Evolutionary conservation across 2,113 vertebrate genomes (phyloP).

Genomic region (Phylloscopus trochiloides): DNA sequence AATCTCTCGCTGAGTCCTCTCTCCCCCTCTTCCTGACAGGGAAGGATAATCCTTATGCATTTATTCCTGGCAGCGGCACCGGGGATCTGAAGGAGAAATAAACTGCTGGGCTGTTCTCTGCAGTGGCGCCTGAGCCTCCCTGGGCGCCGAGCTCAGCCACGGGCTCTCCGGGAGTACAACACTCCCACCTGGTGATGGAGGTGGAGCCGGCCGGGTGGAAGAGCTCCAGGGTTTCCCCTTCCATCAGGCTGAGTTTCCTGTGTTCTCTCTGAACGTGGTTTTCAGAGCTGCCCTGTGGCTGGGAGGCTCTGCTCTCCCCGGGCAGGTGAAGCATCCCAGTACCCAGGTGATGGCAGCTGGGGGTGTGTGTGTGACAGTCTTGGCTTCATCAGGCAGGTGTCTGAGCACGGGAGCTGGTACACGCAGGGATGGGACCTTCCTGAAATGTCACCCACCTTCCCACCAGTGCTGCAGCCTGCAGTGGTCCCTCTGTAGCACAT

Average conservation of each 20-base stretch:
- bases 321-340: neutral
- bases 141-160: neutral
- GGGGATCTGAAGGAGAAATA: constrained; percentile 22
- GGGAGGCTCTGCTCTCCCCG: neutral
- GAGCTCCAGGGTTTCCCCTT: neutral
- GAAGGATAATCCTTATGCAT: constrained; percentile 56
- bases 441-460: neutral
- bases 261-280: neutral
- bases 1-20: neutral
- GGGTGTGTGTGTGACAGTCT: rapidly evolving
- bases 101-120: neutral
- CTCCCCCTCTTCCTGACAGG: constrained; percentile 26
- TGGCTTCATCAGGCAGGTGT: neutral
- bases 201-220: neutral
- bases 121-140: neutral
- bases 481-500: rapidly evolving
- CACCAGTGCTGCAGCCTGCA: neutral
- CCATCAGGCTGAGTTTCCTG: neutral
- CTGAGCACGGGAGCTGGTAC: rapidly evolving
- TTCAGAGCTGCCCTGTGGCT: neutral
- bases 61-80: constrained; percentile 43
- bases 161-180: constrained; percentile 55
- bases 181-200: constrained; percentile 68
- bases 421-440: rapidly evolving
- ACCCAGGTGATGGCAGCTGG: neutral